Evolutionary conservation across 2,797 vertebrate species (phyloP).

Genomic region (Cyprinodon diabolis): DNA sequence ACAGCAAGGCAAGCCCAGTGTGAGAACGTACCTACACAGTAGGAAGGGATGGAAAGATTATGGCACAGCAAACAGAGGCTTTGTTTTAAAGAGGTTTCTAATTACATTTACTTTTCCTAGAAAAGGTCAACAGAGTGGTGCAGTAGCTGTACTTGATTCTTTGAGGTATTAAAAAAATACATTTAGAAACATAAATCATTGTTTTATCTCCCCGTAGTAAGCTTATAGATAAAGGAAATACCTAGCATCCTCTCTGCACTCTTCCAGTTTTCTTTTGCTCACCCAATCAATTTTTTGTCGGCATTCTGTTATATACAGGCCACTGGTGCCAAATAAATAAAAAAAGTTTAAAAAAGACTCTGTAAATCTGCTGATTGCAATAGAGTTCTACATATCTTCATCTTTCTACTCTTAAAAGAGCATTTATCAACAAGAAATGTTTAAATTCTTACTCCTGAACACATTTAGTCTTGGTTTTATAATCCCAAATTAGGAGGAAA

Average conservation of each 20-base stretch:
- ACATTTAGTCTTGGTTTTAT: too few relatives aligned
- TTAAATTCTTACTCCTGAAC: too few relatives aligned
- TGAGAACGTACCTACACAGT: constrained; percentile 39
- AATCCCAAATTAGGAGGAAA: too few relatives aligned
- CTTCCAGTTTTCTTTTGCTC: not conserved
- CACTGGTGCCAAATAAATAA: too few relatives aligned
- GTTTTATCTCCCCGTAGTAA: not conserved
- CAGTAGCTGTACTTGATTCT: not conserved
- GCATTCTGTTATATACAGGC: too few relatives aligned
- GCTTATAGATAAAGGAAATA: not conserved
- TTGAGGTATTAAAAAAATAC: constrained; percentile 2
- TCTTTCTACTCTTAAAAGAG: too few relatives aligned
- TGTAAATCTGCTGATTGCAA: too few relatives aligned
- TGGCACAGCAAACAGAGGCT: constrained; percentile 1
- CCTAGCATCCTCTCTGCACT: not conserved
- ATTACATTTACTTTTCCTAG: not conserved
- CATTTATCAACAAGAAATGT: too few relatives aligned
- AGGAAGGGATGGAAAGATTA: constrained; percentile 44
- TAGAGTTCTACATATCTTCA: too few relatives aligned
- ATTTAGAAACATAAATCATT: not conserved
- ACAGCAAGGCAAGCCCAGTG: constrained; percentile 27
- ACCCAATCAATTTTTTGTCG: too few relatives aligned
- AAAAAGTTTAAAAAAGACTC: too few relatives aligned
- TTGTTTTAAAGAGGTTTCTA: constrained; percentile 2
- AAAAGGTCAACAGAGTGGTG: not conserved